Base-by-base conservation (phyloP, 1,140 invertebrate genomes). In the Manduca sexta region DNA sequence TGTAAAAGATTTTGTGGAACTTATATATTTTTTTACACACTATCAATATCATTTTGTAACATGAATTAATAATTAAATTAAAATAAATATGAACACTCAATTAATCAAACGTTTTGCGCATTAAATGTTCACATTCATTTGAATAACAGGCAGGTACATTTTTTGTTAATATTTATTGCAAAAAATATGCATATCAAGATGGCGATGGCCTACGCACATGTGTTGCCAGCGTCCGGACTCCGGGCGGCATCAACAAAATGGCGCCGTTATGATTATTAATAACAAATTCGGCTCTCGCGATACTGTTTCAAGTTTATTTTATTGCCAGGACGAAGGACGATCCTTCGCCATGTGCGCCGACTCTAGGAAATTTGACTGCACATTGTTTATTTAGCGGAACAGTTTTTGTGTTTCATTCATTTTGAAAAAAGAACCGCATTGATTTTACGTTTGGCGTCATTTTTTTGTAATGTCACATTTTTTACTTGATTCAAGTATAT, bases 251-350 rank as follows among this genome's bases (percentile, higher is more conserved):
- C 60, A 62, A 64, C 59, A 76, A 80, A 73, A 80, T 77, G 76
- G 76, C 78, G 78, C 64, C 78, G 68, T 67, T 77, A 72, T 69
- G 64, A 76, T 81, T 81, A 82, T 82, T 84, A 80, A 81, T 81
- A 84, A 78, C 67, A 72, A 84, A 73, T 70, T 74, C 48, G 55
- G 60, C 62, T 50, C 55, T 55, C 48, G 64, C 56, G 57, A 58
- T 66, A 56, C 54, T 57, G 63, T 67, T 67, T 60, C 59, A 57
- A 52, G 52, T 58, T 59, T 55, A 69, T 75, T 72, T 75, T 76
- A 78, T 74, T 73, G 55, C 45, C 60, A 57, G 64, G 64, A 61
- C 72, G 62, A 74, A 74, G 60, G 65, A 63, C 63, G 74, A 71
- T 63, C 69, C 70, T 73, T 69, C 60, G 52, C 69, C 80, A 82